A percentile compares a stretch with the other conserved stretches of the same genome.
Conservation (phyloP, 1,140 invertebrate genomes). For the Brachionus sp. region DNA sequence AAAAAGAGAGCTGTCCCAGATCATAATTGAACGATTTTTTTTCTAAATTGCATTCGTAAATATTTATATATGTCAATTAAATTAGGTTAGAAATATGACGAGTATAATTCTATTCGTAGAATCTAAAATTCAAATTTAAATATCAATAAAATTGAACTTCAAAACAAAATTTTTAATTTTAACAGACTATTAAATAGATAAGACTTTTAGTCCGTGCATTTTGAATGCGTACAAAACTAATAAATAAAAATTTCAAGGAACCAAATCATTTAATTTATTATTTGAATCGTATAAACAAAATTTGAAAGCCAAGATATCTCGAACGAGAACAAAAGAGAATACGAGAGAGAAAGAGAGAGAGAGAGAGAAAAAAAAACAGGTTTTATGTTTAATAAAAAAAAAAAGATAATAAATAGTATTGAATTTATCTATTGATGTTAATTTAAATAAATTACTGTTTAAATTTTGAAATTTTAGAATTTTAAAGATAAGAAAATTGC, state of each 20-base stretch:
- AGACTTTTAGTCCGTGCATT: background rate
- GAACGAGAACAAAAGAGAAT: background rate
- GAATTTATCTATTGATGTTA: conserved; percentile 42
- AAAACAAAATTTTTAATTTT: conserved; percentile 26
- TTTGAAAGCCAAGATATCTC: background rate
- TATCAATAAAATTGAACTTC: conserved; percentile 24
- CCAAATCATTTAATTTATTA: conserved; percentile 41
- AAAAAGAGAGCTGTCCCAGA: conserved; percentile 13
- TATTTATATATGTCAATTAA: conserved; percentile 44
- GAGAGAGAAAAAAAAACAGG: background rate
- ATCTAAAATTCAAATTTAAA: conserved; percentile 24
- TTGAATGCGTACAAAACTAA: conserved; percentile 26
- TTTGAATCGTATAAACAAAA: conserved; percentile 27
- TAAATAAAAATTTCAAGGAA: conserved; percentile 42
- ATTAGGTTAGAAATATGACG: conserved; percentile 45
- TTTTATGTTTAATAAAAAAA: background rate
- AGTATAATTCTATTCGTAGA: background rate
- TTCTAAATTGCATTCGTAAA: conserved; percentile 26
- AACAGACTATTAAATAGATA: conserved; percentile 44
- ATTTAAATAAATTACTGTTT: conserved; percentile 41
- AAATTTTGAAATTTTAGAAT: conserved; percentile 40
- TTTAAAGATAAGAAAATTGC: background rate
- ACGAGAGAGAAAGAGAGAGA: background rate
- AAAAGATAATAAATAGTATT: conserved; percentile 25
- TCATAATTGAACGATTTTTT: conserved; percentile 43